Conservation (phyloP, 2,888 invertebrate species). For the Spicauda simplicius region DNA sequence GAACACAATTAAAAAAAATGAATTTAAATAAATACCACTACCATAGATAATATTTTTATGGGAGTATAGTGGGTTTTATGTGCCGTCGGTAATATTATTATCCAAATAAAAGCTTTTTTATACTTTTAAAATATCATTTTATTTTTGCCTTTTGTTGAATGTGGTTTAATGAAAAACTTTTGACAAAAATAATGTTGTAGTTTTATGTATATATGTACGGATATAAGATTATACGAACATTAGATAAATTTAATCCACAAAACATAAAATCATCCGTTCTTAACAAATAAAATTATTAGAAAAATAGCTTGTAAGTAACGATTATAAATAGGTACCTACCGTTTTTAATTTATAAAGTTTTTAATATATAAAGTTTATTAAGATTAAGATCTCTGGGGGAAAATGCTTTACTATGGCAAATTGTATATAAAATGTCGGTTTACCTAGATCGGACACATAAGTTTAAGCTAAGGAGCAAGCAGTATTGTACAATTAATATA, state of each 20-base stretch:
- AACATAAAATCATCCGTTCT: conserved; percentile 16
- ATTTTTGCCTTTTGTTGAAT: no score
- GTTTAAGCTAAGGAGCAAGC: conserved; percentile 22
- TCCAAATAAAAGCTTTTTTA: no score
- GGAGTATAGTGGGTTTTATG: no score
- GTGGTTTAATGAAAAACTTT: no score
- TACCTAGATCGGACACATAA: conserved; percentile 40
- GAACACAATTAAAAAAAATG: no score
- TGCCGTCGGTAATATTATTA: no score
- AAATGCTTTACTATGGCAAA: conserved; percentile 41
- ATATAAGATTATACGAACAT: no score
- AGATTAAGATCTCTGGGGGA: conserved; percentile 45
- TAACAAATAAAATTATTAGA: conserved; percentile 17
- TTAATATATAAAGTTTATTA: conserved; percentile 40
- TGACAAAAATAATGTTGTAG: no score
- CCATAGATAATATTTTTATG: no score
- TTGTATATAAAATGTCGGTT: conserved; percentile 47
- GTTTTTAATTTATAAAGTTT: conserved; percentile 42
- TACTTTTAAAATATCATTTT: no score
- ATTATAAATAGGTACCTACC: conserved; percentile 41
- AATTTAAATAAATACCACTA: no score
- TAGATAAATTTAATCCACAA: not conserved
- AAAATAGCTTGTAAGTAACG: conserved; percentile 38
- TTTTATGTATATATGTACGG: no score
- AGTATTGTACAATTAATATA: not conserved